Base-by-base conservation (phyloP, 2,797 vertebrate species). In the Mormyrops boulengeri region DNA sequence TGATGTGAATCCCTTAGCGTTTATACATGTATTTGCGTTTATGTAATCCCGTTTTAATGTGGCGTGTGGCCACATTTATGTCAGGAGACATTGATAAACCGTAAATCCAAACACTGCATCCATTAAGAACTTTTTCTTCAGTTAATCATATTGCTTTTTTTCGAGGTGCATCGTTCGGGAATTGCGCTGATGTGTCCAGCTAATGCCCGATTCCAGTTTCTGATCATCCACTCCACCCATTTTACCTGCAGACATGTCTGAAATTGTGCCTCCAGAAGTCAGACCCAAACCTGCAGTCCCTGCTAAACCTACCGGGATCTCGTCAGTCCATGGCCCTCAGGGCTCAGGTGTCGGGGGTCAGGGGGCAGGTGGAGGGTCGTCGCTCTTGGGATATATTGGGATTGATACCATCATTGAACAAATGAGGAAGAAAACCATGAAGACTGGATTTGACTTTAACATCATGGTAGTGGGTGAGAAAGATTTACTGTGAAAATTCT, bases 381-480 rank as follows among this genome's bases (percentile, higher is more conserved):
- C 95, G 49, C 93, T 99, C 92, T 94, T 99, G 93, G 98, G 98
- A 57, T 99, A 99, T 93, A 97, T 99, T 0, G 98, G 98, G 14
- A 99, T 99, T 0, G 98, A 99, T 94, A 98, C 98, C 92, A 99
- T 99, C 93, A 99, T 99, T 0, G 98, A 99, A 93, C 98, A 99
- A 94, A 99, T 99, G 98, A 97, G 98, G 88, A 98, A 97, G 96
- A 99, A 99, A 94, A 99, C 98, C 77, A 99, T 99, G 98, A 99
- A 99, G 96, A 97, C 98, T 0, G 98, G 98, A 62, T 99, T 99
- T 0, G 98, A 99, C 94, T 99, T 99, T 93, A 99, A 99, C 92
- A 97, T 99, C 95, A 99, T 99, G 98, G 97, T 99, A 52, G 98
- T 99, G 12, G 98, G 98, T 99, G 94, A 88, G 69, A 80, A 19